These are phyloP conservation scores for Halesus radiatus DNA, from an alignment of 1,140 invertebrate species.

Conservation along the genomic window DNA sequence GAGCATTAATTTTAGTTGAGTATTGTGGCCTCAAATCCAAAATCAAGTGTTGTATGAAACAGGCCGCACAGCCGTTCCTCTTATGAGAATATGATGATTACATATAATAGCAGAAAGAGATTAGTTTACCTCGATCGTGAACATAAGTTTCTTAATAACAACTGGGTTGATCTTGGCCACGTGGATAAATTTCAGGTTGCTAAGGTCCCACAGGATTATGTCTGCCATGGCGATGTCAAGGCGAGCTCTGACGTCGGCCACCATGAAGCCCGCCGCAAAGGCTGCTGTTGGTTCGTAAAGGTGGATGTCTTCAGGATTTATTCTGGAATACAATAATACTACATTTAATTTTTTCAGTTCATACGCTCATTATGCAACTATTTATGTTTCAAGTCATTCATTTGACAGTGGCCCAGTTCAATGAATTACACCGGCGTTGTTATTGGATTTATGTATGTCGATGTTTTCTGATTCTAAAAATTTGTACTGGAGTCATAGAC, in stretches of 20 bases:
- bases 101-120: no score
- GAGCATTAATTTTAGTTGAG: no score
- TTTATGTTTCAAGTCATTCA: no score
- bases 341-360: neutral
- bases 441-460: no score
- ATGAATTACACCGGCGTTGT: no score
- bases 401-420: no score
- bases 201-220: slow-evolving; percentile 33
- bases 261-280: slow-evolving; percentile 3
- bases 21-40: no score
- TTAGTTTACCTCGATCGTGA: neutral
- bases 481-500: no score
- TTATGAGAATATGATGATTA: no score
- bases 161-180: slow-evolving; percentile 27
- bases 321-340: neutral
- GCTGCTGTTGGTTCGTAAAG: neutral
- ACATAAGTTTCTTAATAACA: slow-evolving; percentile 30
- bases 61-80: no score
- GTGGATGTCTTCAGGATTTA: neutral
- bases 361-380: neutral
- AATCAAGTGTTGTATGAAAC: no score
- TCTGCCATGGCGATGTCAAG: slow-evolving; percentile 2
- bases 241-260: slow-evolving; percentile 5
- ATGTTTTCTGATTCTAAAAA: no score
- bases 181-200: slow-evolving; percentile 38